Conservation (phyloP, 2,797 vertebrate species). For the Steatocranus sp. region DNA sequence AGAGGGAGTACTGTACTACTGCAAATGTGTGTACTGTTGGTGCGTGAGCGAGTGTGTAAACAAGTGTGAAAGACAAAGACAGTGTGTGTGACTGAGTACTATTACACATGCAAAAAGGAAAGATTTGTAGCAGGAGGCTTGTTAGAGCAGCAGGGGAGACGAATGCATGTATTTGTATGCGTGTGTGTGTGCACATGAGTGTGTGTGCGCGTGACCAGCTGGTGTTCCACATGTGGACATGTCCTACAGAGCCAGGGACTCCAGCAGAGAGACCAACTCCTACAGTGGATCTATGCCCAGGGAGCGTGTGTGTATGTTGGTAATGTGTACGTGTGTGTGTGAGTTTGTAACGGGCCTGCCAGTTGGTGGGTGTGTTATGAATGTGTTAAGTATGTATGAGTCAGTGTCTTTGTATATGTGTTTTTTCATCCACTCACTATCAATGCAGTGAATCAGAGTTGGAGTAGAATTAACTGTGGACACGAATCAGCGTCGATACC, state of each 20-base stretch:
- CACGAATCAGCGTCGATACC: neutral
- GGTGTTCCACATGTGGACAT: slow-evolving; percentile 54
- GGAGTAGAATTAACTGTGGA: neutral
- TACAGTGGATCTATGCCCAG: slow-evolving; percentile 19
- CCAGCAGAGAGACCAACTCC: slow-evolving; percentile 36
- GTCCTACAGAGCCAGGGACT: slow-evolving; percentile 32
- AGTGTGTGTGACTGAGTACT: slow-evolving; percentile 25
- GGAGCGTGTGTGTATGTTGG: slow-evolving; percentile 5
- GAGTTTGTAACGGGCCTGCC: neutral
- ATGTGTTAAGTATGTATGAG: slow-evolving; percentile 46
- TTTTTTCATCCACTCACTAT: slow-evolving; percentile 3
- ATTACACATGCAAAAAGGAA: slow-evolving; percentile 48
- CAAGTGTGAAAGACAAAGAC: slow-evolving; percentile 46
- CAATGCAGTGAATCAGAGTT: slow-evolving; percentile 3
- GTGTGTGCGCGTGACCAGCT: slow-evolving; percentile 32
- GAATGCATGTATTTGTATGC: neutral
- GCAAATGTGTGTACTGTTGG: slow-evolving; percentile 34
- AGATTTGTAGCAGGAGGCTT: slow-evolving; percentile 43
- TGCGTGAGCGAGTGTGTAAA: slow-evolving; percentile 49
- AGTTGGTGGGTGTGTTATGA: slow-evolving; percentile 45
- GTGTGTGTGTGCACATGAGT: neutral
- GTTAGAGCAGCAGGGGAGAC: slow-evolving; percentile 34
- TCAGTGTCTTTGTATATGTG: slow-evolving; percentile 42
- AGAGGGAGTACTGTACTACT: slow-evolving; percentile 31
- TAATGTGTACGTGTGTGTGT: neutral